These are phyloP conservation scores for Drosophila sechellia DNA, from an alignment of 1,140 invertebrate species.

Conservation along the genomic window DNA sequence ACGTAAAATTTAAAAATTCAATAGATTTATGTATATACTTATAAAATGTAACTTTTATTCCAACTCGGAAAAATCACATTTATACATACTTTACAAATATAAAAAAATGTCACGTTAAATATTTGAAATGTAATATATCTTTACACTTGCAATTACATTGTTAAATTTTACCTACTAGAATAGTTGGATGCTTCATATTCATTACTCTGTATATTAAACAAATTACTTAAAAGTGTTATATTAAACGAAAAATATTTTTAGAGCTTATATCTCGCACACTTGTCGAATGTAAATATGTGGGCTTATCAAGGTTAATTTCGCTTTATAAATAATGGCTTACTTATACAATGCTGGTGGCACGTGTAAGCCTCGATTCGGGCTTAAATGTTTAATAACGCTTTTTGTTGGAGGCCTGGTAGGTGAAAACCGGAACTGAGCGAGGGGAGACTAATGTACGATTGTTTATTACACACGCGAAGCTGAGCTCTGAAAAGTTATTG, in stretches of 20 bases:
- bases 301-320: slow-evolving; percentile 72
- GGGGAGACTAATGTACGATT: slow-evolving; percentile 23
- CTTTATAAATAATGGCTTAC: slow-evolving; percentile 49
- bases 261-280: slow-evolving; percentile 24
- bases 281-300: slow-evolving; percentile 43
- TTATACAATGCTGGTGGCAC: slow-evolving; percentile 37
- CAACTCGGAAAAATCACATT: not conserved
- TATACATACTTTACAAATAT: too few species aligned
- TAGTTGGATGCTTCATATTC: too few species aligned
- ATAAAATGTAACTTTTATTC: too few species aligned
- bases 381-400: slow-evolving; percentile 38
- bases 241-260: slow-evolving; percentile 20
- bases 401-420: slow-evolving; percentile 6
- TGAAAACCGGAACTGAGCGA: slow-evolving; percentile 38
- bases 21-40: too few species aligned
- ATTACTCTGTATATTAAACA: too few species aligned
- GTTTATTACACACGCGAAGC: slow-evolving; percentile 26
- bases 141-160: too few species aligned
- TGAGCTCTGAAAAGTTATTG: slow-evolving; percentile 4
- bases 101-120: too few species aligned
- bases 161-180: too few species aligned
- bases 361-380: slow-evolving; percentile 53
- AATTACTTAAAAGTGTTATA: too few species aligned
- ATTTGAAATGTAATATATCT: not conserved
- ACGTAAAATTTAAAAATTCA: too few species aligned